Base-by-base conservation (phyloP, 2,797 vertebrate genomes). In the Chrysolophus pictus region DNA sequence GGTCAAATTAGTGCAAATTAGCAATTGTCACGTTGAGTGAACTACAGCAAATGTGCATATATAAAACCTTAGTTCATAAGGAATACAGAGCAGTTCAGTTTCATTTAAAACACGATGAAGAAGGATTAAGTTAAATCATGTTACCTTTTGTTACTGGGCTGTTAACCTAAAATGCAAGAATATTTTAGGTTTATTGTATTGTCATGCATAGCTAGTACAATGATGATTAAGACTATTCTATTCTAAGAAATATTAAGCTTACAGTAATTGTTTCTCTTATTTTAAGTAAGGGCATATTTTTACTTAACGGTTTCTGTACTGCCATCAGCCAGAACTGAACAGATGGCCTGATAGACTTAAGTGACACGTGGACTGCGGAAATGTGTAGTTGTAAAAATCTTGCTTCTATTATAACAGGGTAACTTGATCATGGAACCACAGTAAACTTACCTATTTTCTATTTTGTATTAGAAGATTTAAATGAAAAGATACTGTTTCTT, bases 141-240 rank as follows among this genome's bases (percentile, higher is more conserved):
- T 82, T 87, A 56, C 71, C n/a, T 93, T 67, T 73, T 55, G 63
- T 76, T 82, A 62, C 13, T 74, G 10, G 71, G 46, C 62, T 90
- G 29, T 81, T 84, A 78, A 46, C 31, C 42, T 86, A 46, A 78
- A 81, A 42, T 10, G 35, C 0, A 0, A 62, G 64, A 84, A 21
- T 87, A 83, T 80, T 92, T 87, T 84, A 68, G 55, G 79, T 87
- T 88, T 91, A 46, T 72, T 85, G 22, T 62, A 42, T 78, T 85
- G 74, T 77, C 18, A 44, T 49, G 55, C 44, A 42, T 41, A 85
- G 41, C 55, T 87, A 68, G 15, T 92, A 64, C 33, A 83, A 18
- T 58, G 37, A 23, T 87, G 82, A 85, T 81, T 91, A 89, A 83
- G 90, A 10, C 23, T 80, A 8, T 85, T 94, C 11, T 73, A 26